Evolutionary conservation across 1,140 invertebrate species (phyloP), one percentile per base, ranked within the genome.

Genomic region (Charaxes varanes): DNA sequence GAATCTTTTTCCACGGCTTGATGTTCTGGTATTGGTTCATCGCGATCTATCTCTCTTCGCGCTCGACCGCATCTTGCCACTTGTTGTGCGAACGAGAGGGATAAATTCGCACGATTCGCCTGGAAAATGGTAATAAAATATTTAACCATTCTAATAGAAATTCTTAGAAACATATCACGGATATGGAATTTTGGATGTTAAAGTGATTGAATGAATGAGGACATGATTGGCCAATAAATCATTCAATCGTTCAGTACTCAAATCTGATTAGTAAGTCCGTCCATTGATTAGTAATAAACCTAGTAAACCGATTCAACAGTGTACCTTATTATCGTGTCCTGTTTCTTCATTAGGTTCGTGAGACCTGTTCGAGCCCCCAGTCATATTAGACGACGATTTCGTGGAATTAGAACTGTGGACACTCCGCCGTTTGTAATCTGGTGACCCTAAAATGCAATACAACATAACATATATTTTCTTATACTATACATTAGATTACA

Each of bases 361-460:
- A 2, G 73, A 78, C 4, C 63, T 57, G 5, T 65, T 70, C 1
- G 82, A 83, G 2, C 79, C 79, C 1, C 59, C 71, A 0, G 82
- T 85, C 42, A 84, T 47, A 49, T 85, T 85, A 3, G 80, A 85
- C 5, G 81, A 84, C 0, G 80, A 84, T 41, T 85, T 85, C 0
- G 83, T 85, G 0, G 81, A 84, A 37, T 85, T 85, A 2, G 80
- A 84, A 38, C 83, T 85, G 60, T 84, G 83, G 2, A 84, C 80
- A 40, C 83, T 85, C n/a, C 83, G 72, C 1, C 83, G 60, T 41
- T 85, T 85, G 41, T 82, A 81, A 8, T 85, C 83, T 2, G 84
- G 81, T 2, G 82, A 84, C 12, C 63, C 79, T 77, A 28, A 13
- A 0, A 7, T 12, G 10, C 19, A 26, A 8, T 27, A 31, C n/a